Base-by-base conservation (phyloP, 2,888 invertebrate genomes). In the Standfussiana lucernea region DNA sequence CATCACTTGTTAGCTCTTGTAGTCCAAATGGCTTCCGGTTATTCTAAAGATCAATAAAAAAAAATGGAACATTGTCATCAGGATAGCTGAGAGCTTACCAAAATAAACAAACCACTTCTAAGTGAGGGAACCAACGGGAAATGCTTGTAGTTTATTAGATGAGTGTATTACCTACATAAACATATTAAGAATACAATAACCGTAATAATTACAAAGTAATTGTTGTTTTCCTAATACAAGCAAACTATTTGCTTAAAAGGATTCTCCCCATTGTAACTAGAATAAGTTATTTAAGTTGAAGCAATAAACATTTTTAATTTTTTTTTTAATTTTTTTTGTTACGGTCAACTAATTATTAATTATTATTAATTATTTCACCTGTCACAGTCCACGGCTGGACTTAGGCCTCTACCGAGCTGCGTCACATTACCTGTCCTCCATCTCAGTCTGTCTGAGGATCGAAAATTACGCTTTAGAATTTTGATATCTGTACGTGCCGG, bases 141-240 rank as follows among this genome's bases (percentile, higher is more conserved):
- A 64, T 28, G 18, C 11, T 18, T 53, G 10, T 64, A 75, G 13
- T n/a, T 0, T 10, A 8, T 6, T n/a, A n/a, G n/a, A 18, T 11
- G 1, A 24, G 56, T 59, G 28, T 56, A 8, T 56, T 59, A 59
- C 56, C 15, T 69, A 18, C 10, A 35, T 35, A 1, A 35, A 35
- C 35, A 11, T 24, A 18, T 2, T 7, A 24, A 32, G n/a, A 24
- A 35, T 50, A 62, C 62, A 64, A 71, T 77, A 42, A 45, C 37
- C 50, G 50, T 61, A 35, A 28, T 24, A 61, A 50, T 78, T 77
- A 50, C 6, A 40, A n/a, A n/a, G n/a, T n/a, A n/a, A n/a, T n/a
- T n/a, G n/a, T n/a, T n/a, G n/a, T n/a, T n/a, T n/a, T n/a, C n/a
- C n/a, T n/a, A n/a, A n/a, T n/a, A n/a, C n/a, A n/a, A n/a, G n/a